Evolutionary conservation across 1,140 invertebrate species (phyloP), one percentile per base, ranked within the genome.

Genomic region (Gonatopus flavifemur): DNA sequence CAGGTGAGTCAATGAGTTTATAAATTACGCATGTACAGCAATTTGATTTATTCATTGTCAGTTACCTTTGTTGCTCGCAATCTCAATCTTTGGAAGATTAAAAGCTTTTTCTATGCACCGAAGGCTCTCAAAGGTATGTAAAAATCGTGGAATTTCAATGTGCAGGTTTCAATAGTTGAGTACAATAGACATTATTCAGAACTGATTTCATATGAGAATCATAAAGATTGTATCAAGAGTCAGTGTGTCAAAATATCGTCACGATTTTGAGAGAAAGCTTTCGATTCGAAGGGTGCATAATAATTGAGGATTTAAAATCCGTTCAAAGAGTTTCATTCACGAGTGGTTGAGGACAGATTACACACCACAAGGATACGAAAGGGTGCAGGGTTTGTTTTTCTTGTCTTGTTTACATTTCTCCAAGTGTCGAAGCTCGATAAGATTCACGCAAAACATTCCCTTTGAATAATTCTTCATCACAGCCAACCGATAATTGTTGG

Each of bases 271-370:
- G 37, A 53, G 22, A 21, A 19, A 9, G 49, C 33, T 36, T 49
- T 38, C 40, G 42, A 30, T 3, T 44, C 51, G 49, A 66, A 63
- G 76, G 76, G 76, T 78, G 74, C 76, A 78, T 78, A 76, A 65
- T 76, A 75, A 75, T 78, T 44, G 63, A 62, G 73, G 72, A 76
- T 77, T 77, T 72, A 62, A 57, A 67, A 71, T 71, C 60, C 62
- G 55, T 52, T 49, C 25, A 43, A 63, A 66, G 62, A 70, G 64
- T 33, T 39, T 60, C 46, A 56, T 49, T 52, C 57, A 47, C 52
- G 64, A 61, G 60, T 66, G 64, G 61, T 50, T 64, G 55, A 67
- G 63, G 62, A 69, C 68, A 70, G 74, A 75, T 78, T 77, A 76
- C 71, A 74, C 59, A 57, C 74, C 76, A 45, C 73, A 75, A 59